Conservation (phyloP, 92 coral and sea anemone genomes). For the Micromussa lordhowensis region DNA sequence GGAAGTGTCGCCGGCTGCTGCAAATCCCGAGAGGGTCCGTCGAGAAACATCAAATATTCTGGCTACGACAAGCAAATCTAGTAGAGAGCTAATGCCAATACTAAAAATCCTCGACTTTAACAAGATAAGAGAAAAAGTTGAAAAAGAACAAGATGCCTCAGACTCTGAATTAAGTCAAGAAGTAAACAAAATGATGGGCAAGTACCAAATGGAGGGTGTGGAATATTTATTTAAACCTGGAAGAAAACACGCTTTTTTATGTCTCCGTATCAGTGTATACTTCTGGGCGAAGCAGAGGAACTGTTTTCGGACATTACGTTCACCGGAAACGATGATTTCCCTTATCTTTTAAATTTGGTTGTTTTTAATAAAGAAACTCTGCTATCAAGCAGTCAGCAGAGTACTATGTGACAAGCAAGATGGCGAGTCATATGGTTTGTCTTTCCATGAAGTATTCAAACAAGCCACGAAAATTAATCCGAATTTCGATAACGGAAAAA, state of each 20-base stretch:
- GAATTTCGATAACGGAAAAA: constrained; percentile 36
- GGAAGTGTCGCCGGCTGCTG: too few species aligned
- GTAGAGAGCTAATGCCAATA: constrained; percentile 28
- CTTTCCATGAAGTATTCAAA: constrained; percentile 18
- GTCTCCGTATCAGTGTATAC: constrained; percentile 53
- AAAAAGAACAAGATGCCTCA: constrained; percentile 42
- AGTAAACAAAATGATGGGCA: constrained; percentile 54
- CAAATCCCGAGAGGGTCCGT: constrained; percentile 44
- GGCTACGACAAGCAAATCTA: background rate
- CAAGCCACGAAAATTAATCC: constrained; percentile 40
- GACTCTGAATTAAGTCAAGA: background rate
- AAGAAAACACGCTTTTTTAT: constrained; percentile 52
- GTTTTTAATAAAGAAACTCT: constrained; percentile 38
- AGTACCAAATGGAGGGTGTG: constrained; percentile 58
- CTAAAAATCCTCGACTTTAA: constrained; percentile 29
- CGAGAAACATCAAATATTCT: constrained; percentile 24
- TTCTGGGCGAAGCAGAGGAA: constrained; percentile 40
- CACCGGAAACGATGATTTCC: constrained; percentile 60
- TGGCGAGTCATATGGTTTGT: too few species aligned
- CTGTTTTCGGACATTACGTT: constrained; percentile 59
- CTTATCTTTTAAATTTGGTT: constrained; percentile 61
- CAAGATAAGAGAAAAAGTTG: constrained; percentile 37
- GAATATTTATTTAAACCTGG: constrained; percentile 60
- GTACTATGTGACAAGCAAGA: too few species aligned
- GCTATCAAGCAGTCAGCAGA: too few species aligned